Conservation (phyloP, 2,888 invertebrate genomes). For the Beris chalybata region DNA sequence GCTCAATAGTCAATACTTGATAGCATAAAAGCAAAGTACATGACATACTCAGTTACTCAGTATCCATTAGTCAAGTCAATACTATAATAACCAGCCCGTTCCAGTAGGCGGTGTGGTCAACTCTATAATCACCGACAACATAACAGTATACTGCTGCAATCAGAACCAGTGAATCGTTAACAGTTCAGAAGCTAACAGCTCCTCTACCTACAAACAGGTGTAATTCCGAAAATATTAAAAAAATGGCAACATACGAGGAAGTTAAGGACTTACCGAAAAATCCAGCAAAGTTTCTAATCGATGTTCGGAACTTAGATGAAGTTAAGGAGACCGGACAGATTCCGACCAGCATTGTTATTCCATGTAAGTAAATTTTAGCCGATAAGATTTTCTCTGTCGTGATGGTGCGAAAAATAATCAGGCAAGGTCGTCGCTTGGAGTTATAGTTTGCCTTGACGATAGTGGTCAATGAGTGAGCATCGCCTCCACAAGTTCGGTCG, state of each 20-base stretch:
- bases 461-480: too few species aligned
- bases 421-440: too few species aligned
- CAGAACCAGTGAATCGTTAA: not conserved
- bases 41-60: too few species aligned
- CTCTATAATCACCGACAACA: not conserved
- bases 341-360: conserved; percentile 76
- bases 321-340: conserved; percentile 70
- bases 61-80: not conserved
- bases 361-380: conserved; percentile 60
- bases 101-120: not conserved
- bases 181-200: not conserved
- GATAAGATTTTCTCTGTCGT: too few species aligned
- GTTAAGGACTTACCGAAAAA: conserved; percentile 59
- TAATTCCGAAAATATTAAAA: not conserved
- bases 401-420: too few species aligned
- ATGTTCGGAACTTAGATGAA: conserved; percentile 76
- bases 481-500: too few species aligned
- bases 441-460: too few species aligned
- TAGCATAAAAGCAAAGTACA: too few species aligned
- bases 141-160: not conserved
- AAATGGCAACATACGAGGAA: conserved; percentile 57
- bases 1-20: too few species aligned
- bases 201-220: not conserved
- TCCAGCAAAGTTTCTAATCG: conserved; percentile 64
- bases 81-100: not conserved